phyloP scores from a whole-genome alignment of 2,888 invertebrate species.

The Hylaea fasciaria region DNA sequence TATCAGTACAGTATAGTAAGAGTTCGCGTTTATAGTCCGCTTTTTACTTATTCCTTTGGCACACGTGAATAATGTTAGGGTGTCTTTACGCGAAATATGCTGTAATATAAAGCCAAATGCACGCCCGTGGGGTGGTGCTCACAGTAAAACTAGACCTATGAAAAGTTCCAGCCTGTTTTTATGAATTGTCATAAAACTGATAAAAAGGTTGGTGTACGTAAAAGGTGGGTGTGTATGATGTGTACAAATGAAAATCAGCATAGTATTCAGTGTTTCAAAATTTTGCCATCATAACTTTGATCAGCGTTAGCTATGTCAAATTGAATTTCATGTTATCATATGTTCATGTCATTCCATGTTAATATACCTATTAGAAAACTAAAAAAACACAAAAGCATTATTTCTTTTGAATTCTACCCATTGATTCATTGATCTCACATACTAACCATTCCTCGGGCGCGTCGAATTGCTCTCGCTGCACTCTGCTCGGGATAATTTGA shows the following conservation, averaged over 20 bases:
- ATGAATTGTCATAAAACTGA: constrained; percentile 28
- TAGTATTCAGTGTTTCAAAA: no score
- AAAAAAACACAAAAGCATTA: background rate
- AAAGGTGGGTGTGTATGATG: background rate
- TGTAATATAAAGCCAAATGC: constrained; percentile 31
- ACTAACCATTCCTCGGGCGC: constrained; percentile 47
- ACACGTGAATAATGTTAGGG: constrained; percentile 39
- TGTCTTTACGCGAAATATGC: constrained; percentile 32
- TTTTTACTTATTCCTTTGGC: constrained; percentile 26
- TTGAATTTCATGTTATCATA: no score
- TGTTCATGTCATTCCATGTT: no score
- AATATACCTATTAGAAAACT: no score
- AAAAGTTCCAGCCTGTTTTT: constrained; percentile 23
- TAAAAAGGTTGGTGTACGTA: constrained; percentile 21
- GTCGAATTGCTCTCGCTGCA: constrained; percentile 51
- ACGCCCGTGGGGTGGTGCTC: constrained; percentile 21
- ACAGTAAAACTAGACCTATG: constrained; percentile 26
- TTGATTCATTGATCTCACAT: constrained; percentile 31
- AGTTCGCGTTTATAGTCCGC: constrained; percentile 31
- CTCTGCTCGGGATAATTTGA: constrained; percentile 58
- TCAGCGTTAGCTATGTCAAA: no score
- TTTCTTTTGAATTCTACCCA: background rate
- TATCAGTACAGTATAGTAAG: background rate
- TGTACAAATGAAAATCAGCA: constrained; percentile 2
- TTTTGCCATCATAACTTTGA: no score